phyloP scores from a whole-genome alignment of 2,888 invertebrate genomes.

The Hirtodrosophila histrioides region DNA sequence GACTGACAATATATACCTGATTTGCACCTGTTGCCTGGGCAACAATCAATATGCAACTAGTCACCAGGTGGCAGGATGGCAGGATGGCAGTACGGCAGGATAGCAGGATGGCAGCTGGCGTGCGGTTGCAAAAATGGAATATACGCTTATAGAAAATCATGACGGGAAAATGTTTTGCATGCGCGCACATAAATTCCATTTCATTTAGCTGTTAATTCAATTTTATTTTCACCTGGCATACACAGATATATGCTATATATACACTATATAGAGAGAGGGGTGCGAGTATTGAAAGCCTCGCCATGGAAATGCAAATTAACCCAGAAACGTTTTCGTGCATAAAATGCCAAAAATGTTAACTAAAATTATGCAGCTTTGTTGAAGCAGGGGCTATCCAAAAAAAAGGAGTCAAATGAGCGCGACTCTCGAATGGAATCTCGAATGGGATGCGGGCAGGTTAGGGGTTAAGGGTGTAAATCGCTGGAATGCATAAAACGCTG shows the following conservation, averaged over 20 bases:
- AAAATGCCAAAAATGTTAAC: conserved; percentile 68
- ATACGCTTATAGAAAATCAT: conserved; percentile 21
- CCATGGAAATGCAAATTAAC: conserved; percentile 63
- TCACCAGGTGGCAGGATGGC: too few species aligned
- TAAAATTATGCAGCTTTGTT: conserved; percentile 68
- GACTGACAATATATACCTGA: too few species aligned
- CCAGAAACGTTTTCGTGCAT: conserved; percentile 73
- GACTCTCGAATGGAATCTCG: conserved; percentile 6
- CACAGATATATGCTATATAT: conserved; percentile 15
- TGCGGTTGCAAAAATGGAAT: too few species aligned
- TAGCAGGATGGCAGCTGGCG: too few species aligned
- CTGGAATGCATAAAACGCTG: conserved; percentile 49
- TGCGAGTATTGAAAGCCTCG: conserved; percentile 10
- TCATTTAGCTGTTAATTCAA: conserved; percentile 56
- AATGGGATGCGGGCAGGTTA: background rate
- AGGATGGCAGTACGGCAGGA: too few species aligned
- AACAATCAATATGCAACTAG: too few species aligned
- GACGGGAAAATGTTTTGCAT: conserved; percentile 30
- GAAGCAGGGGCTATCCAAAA: conserved; percentile 5
- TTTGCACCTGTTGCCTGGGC: too few species aligned
- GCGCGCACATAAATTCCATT: conserved; percentile 55
- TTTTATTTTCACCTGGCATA: conserved; percentile 27
- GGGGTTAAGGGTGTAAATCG: background rate
- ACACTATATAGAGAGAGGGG: too few species aligned
- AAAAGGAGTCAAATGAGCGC: conserved; percentile 44